These are phyloP conservation scores for Melozone crissalis DNA, from an alignment of 2,113 vertebrate species.

Conservation along the genomic window DNA sequence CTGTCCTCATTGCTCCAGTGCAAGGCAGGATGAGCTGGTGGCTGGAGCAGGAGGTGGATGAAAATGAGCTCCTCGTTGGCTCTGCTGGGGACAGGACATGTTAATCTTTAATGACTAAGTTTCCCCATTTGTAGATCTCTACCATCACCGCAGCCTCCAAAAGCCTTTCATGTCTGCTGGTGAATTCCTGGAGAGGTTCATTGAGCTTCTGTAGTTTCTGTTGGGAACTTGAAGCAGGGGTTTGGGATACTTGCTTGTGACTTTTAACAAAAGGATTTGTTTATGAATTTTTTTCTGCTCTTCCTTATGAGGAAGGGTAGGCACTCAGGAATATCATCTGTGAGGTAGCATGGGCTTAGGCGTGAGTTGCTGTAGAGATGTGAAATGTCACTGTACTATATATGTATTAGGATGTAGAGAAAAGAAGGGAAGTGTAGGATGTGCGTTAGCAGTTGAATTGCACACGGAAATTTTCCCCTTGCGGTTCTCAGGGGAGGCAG, in stretches of 20 bases:
- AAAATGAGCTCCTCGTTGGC: neutral
- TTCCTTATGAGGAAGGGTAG: neutral
- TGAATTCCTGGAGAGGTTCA: conserved; percentile 31
- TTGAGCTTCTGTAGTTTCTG: neutral
- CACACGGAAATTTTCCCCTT: neutral
- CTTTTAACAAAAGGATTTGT: neutral
- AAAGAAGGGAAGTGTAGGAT: neutral
- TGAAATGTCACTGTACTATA: conserved; percentile 1
- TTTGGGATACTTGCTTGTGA: neutral
- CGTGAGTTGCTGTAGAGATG: neutral
- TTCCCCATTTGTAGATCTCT: conserved; percentile 24
- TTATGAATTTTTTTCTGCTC: neutral
- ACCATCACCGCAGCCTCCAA: conserved; percentile 2
- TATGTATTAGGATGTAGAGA: neutral
- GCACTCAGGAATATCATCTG: neutral
- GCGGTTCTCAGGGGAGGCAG: neutral
- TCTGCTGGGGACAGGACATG: neutral
- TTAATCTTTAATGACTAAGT: neutral
- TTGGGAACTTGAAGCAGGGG: neutral
- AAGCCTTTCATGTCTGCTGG: conserved; percentile 7
- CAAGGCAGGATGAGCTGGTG: neutral
- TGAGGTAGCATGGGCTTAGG: neutral
- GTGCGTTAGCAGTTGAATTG: neutral
- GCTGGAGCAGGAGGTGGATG: neutral
- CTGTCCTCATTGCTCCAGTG: neutral